phyloP scores from a whole-genome alignment of 2,797 vertebrate genomes.

The Bovichtus variegatus region DNA sequence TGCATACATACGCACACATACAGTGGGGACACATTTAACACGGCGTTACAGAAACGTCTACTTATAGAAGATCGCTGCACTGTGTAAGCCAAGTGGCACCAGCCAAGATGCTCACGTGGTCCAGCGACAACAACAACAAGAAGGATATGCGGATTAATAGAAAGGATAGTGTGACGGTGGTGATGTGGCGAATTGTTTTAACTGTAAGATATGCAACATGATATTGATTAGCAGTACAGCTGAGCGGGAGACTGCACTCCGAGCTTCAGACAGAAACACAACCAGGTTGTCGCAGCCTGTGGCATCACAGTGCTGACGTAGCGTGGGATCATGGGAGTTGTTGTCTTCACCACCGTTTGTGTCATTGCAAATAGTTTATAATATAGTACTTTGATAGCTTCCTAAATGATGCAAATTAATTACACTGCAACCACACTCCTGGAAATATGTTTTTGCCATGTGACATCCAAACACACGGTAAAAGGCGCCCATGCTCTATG shows the following conservation, averaged over 20 bases:
- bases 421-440: not conserved
- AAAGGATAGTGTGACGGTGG: not conserved
- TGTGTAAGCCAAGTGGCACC: conserved; percentile 5
- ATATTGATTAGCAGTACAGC: too few relatives aligned
- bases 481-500: not conserved
- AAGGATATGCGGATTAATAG: not conserved
- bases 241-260: conserved; percentile 14
- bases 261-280: not conserved
- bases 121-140: not conserved
- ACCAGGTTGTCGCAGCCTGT: conserved; percentile 14
- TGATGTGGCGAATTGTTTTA: conserved; percentile 2
- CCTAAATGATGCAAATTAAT: too few relatives aligned
- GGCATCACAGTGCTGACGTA: conserved; percentile 5
- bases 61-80: not conserved
- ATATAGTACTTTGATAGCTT: too few relatives aligned
- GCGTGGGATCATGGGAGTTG: too few relatives aligned
- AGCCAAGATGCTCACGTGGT: conserved; percentile 12
- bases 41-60: conserved; percentile 21
- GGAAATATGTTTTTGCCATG: not conserved
- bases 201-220: too few relatives aligned
- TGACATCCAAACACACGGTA: not conserved
- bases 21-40: conserved; percentile 35
- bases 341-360: too few relatives aligned
- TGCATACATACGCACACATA: conserved; percentile 19
- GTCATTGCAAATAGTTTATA: too few relatives aligned